These are phyloP conservation scores for Astreopora myriophthalma DNA, from an alignment of 64 coral and sea anemone species.

Conservation along the genomic window DNA sequence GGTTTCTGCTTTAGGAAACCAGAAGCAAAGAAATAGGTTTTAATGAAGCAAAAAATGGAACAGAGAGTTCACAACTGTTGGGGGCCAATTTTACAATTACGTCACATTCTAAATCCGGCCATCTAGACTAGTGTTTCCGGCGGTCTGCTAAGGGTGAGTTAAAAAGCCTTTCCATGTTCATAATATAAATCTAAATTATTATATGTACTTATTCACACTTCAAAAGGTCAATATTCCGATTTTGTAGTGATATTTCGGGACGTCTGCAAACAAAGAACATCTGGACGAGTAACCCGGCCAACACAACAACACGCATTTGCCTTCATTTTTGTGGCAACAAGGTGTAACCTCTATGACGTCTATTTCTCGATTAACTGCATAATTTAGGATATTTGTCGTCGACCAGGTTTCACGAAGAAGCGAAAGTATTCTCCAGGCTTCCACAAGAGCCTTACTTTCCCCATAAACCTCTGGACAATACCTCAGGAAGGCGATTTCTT, in stretches of 20 bases:
- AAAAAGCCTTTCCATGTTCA: slow-evolving; percentile 96
- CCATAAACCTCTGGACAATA: background rate
- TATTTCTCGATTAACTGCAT: slow-evolving; percentile 17
- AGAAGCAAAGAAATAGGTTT: slow-evolving; percentile 68
- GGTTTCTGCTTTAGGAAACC: background rate
- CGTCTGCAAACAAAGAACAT: slow-evolving; percentile 48
- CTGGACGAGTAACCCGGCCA: background rate
- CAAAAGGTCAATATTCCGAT: slow-evolving; percentile 80
- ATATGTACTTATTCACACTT: slow-evolving; percentile 99
- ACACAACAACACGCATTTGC: background rate
- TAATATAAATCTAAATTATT: slow-evolving; percentile 99
- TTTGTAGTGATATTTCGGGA: slow-evolving; percentile 59
- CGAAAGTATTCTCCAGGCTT: background rate
- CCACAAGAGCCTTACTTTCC: background rate
- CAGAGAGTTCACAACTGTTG: slow-evolving; percentile 49
- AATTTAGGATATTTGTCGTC: background rate
- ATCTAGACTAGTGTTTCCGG: slow-evolving; percentile 75
- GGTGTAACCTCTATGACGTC: background rate
- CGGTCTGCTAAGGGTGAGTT: slow-evolving; percentile 81
- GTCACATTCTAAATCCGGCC: slow-evolving; percentile 72
- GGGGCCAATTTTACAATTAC: slow-evolving; percentile 75
- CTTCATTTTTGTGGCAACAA: background rate
- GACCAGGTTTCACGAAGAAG: background rate
- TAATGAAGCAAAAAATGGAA: slow-evolving; percentile 68
- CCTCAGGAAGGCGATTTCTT: background rate